phyloP scores from a whole-genome alignment of 2,113 vertebrate species.

The Ctenodactylus gundi region DNA sequence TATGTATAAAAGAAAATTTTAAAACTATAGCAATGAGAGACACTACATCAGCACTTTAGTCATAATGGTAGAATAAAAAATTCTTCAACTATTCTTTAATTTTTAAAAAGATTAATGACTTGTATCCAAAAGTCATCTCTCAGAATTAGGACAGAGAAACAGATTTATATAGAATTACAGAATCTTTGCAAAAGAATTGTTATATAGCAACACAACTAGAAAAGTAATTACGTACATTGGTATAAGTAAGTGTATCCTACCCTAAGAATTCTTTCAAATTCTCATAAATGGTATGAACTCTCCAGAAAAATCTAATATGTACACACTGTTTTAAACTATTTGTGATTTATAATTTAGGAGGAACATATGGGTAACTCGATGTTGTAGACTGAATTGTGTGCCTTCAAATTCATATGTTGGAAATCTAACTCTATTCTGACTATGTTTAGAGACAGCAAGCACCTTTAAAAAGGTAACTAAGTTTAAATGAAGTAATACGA shows the following conservation, averaged over 20 bases:
- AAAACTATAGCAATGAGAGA: background rate
- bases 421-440: background rate
- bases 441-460: background rate
- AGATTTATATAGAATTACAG: background rate
- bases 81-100: background rate
- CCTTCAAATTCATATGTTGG: background rate
- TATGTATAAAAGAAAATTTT: background rate
- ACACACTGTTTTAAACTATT: background rate
- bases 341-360: background rate
- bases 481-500: background rate
- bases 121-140: background rate
- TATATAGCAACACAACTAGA: background rate
- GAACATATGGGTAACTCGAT: background rate
- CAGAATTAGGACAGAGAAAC: background rate
- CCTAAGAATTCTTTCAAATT: constrained; percentile 16
- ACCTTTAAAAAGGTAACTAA: background rate
- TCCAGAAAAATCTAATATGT: background rate
- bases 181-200: background rate
- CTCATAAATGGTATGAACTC: background rate
- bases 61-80: background rate
- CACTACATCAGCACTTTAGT: background rate
- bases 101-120: constrained; percentile 16
- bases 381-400: background rate
- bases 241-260: background rate
- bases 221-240: background rate